These are phyloP conservation scores for Musca vetustissima DNA, from an alignment of 1,140 invertebrate genomes.

Conservation along the genomic window DNA sequence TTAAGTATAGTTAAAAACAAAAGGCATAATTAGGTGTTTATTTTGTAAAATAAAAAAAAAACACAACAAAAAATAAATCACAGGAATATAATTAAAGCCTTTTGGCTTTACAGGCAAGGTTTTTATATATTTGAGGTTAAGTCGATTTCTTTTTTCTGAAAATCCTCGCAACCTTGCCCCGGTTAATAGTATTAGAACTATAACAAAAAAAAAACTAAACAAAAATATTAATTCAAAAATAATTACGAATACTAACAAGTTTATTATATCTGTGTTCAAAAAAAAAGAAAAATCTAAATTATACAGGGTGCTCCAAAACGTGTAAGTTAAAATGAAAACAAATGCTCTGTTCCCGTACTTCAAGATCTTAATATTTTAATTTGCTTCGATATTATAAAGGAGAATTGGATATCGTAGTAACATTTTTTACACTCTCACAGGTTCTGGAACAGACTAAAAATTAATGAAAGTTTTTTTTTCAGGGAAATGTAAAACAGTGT, in stretches of 20 bases:
- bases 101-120: not conserved
- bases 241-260: conserved; percentile 10
- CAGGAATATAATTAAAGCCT: not conserved
- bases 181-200: too few relatives aligned
- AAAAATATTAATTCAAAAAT: conserved; percentile 2
- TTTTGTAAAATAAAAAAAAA: not conserved
- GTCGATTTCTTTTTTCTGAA: not conserved
- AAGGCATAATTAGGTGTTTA: too few relatives aligned
- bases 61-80: not conserved
- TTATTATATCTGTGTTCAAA: conserved; percentile 17
- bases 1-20: not conserved
- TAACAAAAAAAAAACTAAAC: not conserved
- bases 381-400: too few relatives aligned
- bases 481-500: too few relatives aligned
- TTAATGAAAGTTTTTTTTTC: too few relatives aligned
- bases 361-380: too few relatives aligned
- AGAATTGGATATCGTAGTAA: too few relatives aligned
- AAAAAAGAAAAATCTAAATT: conserved; percentile 9
- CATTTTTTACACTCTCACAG: too few relatives aligned
- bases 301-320: not conserved
- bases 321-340: not conserved
- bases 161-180: too few relatives aligned
- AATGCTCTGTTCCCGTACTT: too few relatives aligned
- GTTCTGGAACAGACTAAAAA: too few relatives aligned
- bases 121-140: not conserved